Conservation (phyloP, 2,113 vertebrate species). For the Pampusana beccarii region DNA sequence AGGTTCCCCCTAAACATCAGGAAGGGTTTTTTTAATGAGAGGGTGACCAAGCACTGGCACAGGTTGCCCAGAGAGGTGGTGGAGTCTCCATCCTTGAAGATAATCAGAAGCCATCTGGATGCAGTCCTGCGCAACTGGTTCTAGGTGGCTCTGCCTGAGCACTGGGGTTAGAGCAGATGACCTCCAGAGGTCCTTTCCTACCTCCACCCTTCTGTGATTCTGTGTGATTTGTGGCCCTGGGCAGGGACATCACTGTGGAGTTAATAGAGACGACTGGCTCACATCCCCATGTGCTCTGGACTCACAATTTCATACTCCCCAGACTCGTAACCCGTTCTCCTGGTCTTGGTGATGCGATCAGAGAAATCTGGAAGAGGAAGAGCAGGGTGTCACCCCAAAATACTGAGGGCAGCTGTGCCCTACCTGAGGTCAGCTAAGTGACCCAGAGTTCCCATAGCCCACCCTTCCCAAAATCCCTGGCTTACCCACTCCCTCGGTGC, state of each 20-base stretch:
- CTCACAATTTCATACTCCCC: constrained; percentile 93
- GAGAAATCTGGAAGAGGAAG: constrained; percentile 86
- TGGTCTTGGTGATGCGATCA: constrained; percentile 88
- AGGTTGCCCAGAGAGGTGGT: neutral
- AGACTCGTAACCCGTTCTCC: constrained; percentile 90
- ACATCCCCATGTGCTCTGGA: neutral
- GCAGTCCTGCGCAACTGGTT: neutral
- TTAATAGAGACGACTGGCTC: neutral
- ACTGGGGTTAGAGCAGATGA: neutral
- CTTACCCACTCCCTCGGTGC: constrained; percentile 91
- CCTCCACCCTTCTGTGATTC: too few relatives aligned
- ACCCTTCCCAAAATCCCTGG: neutral
- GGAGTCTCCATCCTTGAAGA: neutral
- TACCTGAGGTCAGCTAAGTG: neutral
- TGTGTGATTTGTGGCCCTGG: neutral
- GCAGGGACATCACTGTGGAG: neutral
- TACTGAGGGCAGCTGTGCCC: neutral
- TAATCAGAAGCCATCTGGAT: neutral
- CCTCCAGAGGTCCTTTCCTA: neutral
- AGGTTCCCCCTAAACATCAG: neutral
- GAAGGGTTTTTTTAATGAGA: too few relatives aligned
- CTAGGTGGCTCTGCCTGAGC: neutral
- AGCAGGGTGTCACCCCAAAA: neutral
- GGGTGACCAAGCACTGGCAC: neutral
- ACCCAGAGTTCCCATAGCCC: neutral